phyloP scores from a whole-genome alignment of 2,888 invertebrate species.

The Salpingus planirostris region DNA sequence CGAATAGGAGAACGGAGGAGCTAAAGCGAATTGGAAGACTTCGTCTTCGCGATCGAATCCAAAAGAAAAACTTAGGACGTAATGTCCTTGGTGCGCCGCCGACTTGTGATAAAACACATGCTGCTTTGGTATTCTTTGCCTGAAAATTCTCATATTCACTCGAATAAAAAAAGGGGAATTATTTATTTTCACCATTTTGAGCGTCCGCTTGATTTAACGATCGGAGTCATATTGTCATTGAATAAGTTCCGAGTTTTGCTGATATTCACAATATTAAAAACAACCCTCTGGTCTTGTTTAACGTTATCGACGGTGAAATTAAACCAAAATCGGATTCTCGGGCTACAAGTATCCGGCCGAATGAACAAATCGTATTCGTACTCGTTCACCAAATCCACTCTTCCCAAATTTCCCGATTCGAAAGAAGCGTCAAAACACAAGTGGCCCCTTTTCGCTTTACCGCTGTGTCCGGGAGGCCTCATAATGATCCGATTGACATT shows the following conservation, averaged over 20 bases:
- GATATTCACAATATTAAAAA: constrained; percentile 95
- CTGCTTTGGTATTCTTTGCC: constrained; percentile 70
- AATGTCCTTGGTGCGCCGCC: constrained; percentile 77
- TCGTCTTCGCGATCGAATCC: constrained; percentile 93
- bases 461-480: constrained; percentile 84
- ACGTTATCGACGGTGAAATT: constrained; percentile 97
- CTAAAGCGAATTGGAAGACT: constrained; percentile 88
- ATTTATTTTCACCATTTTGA: constrained; percentile 78
- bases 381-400: constrained; percentile 88
- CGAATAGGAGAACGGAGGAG: constrained; percentile 93
- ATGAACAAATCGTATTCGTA: constrained; percentile 94
- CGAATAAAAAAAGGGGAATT: too few relatives aligned
- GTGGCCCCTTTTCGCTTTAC: constrained; percentile 93
- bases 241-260: constrained; percentile 87
- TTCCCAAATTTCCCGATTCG: constrained; percentile 94
- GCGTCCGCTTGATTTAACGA: constrained; percentile 84
- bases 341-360: constrained; percentile 93
- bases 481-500: constrained; percentile 85
- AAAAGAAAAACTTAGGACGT: constrained; percentile 88
- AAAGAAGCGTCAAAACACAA: constrained; percentile 95
- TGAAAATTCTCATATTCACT: constrained; percentile 27
- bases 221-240: constrained; percentile 83
- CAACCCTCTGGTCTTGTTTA: constrained; percentile 86
- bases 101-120: constrained; percentile 91
- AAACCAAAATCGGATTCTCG: constrained; percentile 90